Base-by-base conservation (phyloP, 2,888 invertebrate genomes). In the Dasysyrphus albostriatus region DNA sequence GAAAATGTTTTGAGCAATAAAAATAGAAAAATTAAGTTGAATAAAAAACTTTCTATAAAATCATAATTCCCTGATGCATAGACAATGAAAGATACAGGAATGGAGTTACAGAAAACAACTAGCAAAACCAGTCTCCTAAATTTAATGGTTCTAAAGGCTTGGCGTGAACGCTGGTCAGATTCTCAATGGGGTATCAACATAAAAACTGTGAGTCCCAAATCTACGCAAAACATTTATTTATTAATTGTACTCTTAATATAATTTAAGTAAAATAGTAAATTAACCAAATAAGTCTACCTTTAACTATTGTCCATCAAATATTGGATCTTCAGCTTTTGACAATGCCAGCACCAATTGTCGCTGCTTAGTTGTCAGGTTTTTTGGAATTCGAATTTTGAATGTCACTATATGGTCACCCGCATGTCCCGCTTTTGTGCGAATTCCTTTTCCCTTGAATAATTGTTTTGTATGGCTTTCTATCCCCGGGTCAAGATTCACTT, bases 101-200 rank as follows among this genome's bases (percentile, higher is more conserved):
- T 96, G 96, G 96, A 96, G 92, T 92, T 93, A 47, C 95, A 96
- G 75, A 96, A 96, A 93, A 96, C 96, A 84, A 96, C 96, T 42
- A 96, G 96, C 92, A 96, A 96, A 94, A 96, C 96, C 1, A 96
- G 96, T 92, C 95, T 96, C 80, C 92, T 97, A 63, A 97, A 97
- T 93, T 89, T 91, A 75, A 91, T 92, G 88, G 90, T 93, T 70
- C 90, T 93, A 39, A 91, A 92, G 91, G 98, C 98, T 63, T 99
- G 98, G 98, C 94, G 98, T 89, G 98, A 98, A 93, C 94, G 98
- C 83, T 98, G 98, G 98, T 96, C 96, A 1, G 98, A 98, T 92
- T 95, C 98, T 58, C 97, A 98, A 93, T 98, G 98, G 98, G 98
- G 98, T 49, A 98, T 98, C 89, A 97, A 98, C 90, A 97, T 98